Evolutionary conservation across 1,140 invertebrate species (phyloP), one percentile per base, ranked within the genome.

Genomic region (Plodia interpunctella): DNA sequence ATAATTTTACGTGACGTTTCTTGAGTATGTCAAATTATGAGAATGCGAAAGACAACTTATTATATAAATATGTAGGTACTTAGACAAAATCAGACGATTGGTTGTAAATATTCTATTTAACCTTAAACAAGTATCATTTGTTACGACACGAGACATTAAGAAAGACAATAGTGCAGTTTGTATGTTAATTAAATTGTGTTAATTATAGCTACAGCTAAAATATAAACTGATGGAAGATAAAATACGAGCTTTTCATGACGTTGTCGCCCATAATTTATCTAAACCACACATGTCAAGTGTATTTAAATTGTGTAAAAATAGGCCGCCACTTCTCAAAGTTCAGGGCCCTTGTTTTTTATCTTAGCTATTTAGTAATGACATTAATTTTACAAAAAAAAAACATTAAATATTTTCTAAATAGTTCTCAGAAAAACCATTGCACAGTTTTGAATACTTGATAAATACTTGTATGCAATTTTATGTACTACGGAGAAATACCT

Each of bases 131-230:
- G 32, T 35, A 35, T 35, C 32, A 13, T 35, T 35, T 5, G 0
- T 15, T 44, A 44, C 5, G 38, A 44, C 38, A 44, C n/a, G n/a
- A 44, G 5, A 6, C 38, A 44, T 44, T 44, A 44, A 32, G 30
- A 32, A 44, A 66, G 62, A 69, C 66, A 76, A 72, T 76, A 57
- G 62, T 53, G 52, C 52, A 60, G 62, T 72, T 68, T 65, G 38
- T 72, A 72, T 77, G 69, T 57, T 68, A 77, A 70, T 77, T 63
- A 58, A 44, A 68, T 68, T 60, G 54, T 58, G 52, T 28, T 35
- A 54, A 70, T 9, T 35, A 13, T 11, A 35, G 32, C 32, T 13
- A 9, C 2, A 35, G 32, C 32, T 13, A 9, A 2, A 44, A 44
- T 15, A 6, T 44, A 44, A 44, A 44, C 15, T 5, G 38, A 15